phyloP scores from a whole-genome alignment of 2,797 vertebrate genomes.

The Sebastes melanostomus region DNA sequence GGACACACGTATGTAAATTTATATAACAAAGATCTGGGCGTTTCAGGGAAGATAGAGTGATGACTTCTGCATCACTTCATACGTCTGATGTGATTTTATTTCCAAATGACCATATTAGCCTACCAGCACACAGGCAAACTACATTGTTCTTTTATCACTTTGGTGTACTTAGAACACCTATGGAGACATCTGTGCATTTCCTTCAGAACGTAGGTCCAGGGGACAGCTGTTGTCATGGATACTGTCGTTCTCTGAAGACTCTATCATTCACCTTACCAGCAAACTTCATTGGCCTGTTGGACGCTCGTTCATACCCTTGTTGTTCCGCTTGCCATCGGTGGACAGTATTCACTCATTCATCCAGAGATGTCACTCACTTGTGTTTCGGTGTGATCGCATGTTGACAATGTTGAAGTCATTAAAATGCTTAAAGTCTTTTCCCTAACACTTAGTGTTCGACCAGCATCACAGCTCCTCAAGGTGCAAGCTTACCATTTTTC shows the following conservation, averaged over 20 bases:
- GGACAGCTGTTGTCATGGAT: no score
- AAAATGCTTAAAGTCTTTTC: neutral
- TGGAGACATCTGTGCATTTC: no score
- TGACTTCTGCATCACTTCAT: neutral
- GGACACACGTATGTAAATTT: no score
- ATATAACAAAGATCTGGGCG: neutral
- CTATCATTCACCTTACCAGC: no score
- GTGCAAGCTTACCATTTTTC: no score
- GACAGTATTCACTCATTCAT: no score
- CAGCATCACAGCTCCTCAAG: neutral
- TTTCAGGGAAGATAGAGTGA: neutral
- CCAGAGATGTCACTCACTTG: neutral
- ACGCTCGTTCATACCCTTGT: no score
- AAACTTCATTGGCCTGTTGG: no score
- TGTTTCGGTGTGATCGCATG: neutral
- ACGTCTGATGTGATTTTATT: neutral
- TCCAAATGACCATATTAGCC: no score
- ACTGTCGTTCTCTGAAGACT: no score
- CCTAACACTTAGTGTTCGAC: neutral
- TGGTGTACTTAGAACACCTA: neutral
- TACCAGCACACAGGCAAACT: neutral
- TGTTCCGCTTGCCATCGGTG: no score
- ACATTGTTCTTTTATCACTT: neutral
- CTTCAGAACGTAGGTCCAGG: no score
- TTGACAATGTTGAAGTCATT: neutral